Evolutionary conservation across 2,113 vertebrate genomes (phyloP).

Genomic region (Setophaga kirtlandii): DNA sequence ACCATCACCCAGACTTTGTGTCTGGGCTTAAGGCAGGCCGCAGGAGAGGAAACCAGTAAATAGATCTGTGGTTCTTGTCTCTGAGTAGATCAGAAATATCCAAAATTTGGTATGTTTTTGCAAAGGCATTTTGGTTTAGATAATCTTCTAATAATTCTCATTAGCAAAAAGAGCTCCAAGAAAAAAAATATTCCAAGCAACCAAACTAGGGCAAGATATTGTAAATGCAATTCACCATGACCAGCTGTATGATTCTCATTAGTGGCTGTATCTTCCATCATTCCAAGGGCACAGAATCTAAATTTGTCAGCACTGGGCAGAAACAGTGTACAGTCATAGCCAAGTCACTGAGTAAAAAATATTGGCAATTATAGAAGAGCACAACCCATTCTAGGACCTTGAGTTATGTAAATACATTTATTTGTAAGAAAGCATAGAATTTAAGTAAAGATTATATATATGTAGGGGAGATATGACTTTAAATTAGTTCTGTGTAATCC

Average conservation of each 20-base stretch:
- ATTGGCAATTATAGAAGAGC: not conserved
- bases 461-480: not conserved
- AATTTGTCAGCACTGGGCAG: slow-evolving; percentile 10
- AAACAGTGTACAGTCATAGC: not conserved
- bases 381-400: not conserved
- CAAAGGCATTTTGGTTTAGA: not conserved
- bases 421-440: not conserved
- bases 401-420: not conserved
- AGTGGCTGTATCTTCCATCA: not conserved
- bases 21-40: not conserved
- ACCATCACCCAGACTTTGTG: not conserved
- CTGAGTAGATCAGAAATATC: not conserved
- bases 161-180: not conserved
- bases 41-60: not conserved
- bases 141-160: not conserved
- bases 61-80: not conserved
- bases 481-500: not conserved
- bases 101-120: not conserved
- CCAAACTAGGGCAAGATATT: not conserved
- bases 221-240: not conserved
- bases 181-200: not conserved
- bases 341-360: not conserved
- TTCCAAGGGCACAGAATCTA: not conserved
- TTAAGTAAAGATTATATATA: not conserved
- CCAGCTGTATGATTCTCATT: not conserved